Conservation (phyloP, 2,113 vertebrate genomes). For the Mormoops blainvillei region DNA sequence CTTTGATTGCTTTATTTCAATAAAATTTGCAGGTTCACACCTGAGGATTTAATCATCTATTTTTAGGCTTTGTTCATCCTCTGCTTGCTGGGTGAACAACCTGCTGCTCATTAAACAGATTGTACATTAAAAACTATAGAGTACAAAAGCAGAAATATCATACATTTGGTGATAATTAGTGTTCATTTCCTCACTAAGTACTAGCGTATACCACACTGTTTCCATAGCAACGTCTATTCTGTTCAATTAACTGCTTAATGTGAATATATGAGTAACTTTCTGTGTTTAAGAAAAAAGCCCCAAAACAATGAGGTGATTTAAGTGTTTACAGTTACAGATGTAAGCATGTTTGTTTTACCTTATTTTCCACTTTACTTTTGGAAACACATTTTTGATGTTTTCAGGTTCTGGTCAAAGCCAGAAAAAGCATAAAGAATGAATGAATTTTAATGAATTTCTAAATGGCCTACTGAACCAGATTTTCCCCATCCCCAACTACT, state of each 20-base stretch:
- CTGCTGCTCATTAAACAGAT: constrained; percentile 64
- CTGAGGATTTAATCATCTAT: constrained; percentile 44
- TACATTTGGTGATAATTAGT: constrained; percentile 81
- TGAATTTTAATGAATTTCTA: constrained; percentile 65
- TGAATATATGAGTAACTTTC: constrained; percentile 80
- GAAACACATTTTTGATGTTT: constrained; percentile 34
- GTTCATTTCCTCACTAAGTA: constrained; percentile 76
- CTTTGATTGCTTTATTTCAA: constrained; percentile 21
- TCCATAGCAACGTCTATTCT: constrained; percentile 82
- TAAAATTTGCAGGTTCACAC: constrained; percentile 41
- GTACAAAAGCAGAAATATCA: constrained; percentile 70
- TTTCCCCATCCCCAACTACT: constrained; percentile 47
- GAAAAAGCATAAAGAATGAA: constrained; percentile 29
- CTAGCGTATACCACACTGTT: constrained; percentile 76
- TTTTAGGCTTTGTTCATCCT: constrained; percentile 37
- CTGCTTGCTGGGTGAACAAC: constrained; percentile 32
- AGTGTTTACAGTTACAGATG: constrained; percentile 1
- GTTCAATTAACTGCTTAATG: constrained; percentile 81
- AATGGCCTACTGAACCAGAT: constrained; percentile 66
- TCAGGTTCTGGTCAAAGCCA: constrained; percentile 2
- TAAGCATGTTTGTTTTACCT: not conserved
- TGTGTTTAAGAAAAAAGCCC: constrained; percentile 55
- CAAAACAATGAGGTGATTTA: constrained; percentile 73
- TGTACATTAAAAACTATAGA: constrained; percentile 48
- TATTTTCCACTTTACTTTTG: constrained; percentile 31